These are phyloP conservation scores for Pseudochirops corinnae DNA, from an alignment of 2,797 vertebrate genomes.

Conservation along the genomic window DNA sequence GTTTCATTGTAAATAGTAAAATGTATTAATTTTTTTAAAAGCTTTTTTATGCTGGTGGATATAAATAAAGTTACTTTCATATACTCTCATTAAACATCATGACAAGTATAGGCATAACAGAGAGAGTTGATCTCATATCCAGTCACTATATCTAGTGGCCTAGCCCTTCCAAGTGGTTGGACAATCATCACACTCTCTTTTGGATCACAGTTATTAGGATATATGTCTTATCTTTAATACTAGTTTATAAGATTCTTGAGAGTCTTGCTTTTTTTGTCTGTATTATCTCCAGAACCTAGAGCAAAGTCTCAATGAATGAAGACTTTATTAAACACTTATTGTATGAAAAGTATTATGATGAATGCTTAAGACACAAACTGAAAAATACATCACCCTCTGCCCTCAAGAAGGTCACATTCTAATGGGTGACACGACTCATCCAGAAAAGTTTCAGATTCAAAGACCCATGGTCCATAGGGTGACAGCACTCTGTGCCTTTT, in stretches of 20 bases:
- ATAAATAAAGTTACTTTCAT: conserved; percentile 66
- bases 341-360: not conserved
- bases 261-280: not conserved
- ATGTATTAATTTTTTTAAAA: conserved; percentile 76
- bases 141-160: not conserved
- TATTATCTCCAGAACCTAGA: not conserved
- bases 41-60: conserved; percentile 66
- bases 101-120: conserved; percentile 23
- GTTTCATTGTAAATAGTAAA: conserved; percentile 76
- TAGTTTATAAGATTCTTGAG: not conserved
- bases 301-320: not conserved
- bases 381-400: not conserved
- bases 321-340: not conserved
- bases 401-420: not conserved
- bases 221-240: not conserved
- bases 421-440: not conserved
- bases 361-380: not conserved
- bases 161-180: not conserved
- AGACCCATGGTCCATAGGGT: not conserved
- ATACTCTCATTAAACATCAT: conserved; percentile 57
- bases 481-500: not conserved
- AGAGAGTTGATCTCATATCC: conserved; percentile 60
- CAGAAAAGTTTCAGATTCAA: not conserved
- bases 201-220: not conserved
- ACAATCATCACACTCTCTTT: not conserved